Evolutionary conservation across 1,140 invertebrate genomes (phyloP).

Genomic region (Sogatella furcifera): DNA sequence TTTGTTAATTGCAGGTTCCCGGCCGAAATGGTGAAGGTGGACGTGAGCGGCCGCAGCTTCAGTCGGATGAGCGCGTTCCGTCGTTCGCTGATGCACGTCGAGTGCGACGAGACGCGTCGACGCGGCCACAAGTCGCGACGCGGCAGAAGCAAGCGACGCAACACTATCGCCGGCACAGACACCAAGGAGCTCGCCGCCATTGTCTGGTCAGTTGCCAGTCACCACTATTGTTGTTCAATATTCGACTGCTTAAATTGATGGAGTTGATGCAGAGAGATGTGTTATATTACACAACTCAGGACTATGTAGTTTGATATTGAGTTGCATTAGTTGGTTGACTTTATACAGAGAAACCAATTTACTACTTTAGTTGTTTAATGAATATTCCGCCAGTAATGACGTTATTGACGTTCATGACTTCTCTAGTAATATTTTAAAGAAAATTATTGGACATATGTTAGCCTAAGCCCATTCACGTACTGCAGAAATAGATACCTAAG

Average conservation of each 20-base stretch:
- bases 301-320: no score
- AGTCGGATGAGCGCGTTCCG: slow-evolving; percentile 73
- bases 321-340: no score
- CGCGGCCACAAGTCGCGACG: slow-evolving; percentile 59
- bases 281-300: no score
- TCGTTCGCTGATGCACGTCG: slow-evolving; percentile 55
- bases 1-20: slow-evolving; percentile 53
- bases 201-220: slow-evolving; percentile 20
- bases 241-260: neutral
- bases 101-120: slow-evolving; percentile 32
- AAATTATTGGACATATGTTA: no score
- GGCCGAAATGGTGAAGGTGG: slow-evolving; percentile 74
- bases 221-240: neutral
- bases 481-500: no score
- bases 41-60: slow-evolving; percentile 75
- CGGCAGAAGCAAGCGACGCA: slow-evolving; percentile 69
- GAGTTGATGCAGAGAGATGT: neutral
- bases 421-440: no score
- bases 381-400: no score
- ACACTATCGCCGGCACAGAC: slow-evolving; percentile 81
- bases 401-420: no score
- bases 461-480: no score
- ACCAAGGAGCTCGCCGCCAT: slow-evolving; percentile 57
- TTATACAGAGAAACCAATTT: no score
- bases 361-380: no score